phyloP scores from a whole-genome alignment of 1,140 invertebrate species.

The Coelopa frigida region DNA sequence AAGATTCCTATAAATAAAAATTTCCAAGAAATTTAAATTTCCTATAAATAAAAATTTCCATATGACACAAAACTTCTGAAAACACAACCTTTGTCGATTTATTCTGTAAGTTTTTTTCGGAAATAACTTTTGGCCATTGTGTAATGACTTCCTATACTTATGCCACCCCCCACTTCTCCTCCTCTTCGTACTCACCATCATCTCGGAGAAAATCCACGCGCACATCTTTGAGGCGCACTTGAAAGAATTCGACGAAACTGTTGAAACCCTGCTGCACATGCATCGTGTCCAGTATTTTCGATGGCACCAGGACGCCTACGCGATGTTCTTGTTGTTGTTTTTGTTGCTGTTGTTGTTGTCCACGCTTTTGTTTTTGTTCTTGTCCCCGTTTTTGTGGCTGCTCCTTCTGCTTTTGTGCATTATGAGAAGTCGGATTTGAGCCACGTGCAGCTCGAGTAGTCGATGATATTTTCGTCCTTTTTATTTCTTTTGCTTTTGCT shows the following conservation, averaged over 20 bases:
- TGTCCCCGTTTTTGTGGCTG: conserved; percentile 5
- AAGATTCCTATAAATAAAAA: too few relatives aligned
- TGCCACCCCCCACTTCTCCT: too few relatives aligned
- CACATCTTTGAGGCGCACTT: conserved; percentile 31
- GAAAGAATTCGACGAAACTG: conserved; percentile 37
- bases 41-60: too few relatives aligned
- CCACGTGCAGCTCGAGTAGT: too few relatives aligned
- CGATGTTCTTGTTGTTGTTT: conserved; percentile 14
- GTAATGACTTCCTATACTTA: too few relatives aligned
- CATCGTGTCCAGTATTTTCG: conserved; percentile 31
- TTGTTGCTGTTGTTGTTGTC: conserved; percentile 1
- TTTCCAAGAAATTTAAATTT: too few relatives aligned
- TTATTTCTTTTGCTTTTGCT: background rate
- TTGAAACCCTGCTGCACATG: conserved; percentile 38
- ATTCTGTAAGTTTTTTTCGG: too few relatives aligned
- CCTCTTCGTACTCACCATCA: conserved; percentile 42
- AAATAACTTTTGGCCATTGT: too few relatives aligned
- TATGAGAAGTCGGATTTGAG: background rate
- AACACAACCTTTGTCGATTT: too few relatives aligned
- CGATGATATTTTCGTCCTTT: background rate
- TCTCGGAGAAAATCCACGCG: conserved; percentile 36
- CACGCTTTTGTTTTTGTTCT: background rate
- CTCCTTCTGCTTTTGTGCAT: background rate
- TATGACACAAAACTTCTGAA: too few relatives aligned
- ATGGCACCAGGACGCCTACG: conserved; percentile 34